Evolutionary conservation across 2,797 vertebrate genomes (phyloP).

Genomic region (Gambusia yucatana): DNA sequence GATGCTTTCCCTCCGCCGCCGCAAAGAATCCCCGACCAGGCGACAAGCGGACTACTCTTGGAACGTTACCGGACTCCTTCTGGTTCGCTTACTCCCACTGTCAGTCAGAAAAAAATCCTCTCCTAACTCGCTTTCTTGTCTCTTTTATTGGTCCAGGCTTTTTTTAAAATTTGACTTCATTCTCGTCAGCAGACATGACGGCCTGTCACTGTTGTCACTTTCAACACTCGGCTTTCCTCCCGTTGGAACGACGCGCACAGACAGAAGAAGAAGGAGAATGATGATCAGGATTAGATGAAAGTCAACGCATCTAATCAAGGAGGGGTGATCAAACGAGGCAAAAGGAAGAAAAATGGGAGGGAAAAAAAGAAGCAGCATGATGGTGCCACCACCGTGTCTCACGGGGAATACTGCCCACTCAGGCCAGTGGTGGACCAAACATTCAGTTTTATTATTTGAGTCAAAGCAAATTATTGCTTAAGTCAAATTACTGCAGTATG

Average conservation of each 20-base stretch:
- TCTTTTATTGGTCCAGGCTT: constrained; percentile 9
- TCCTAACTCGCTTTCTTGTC: constrained; percentile 8
- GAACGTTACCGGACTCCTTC: constrained; percentile 1
- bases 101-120: constrained; percentile 24
- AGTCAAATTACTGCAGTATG: too few relatives aligned
- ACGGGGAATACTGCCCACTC: background rate
- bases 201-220: constrained; percentile 55
- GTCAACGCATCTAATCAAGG: background rate
- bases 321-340: constrained; percentile 44
- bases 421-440: too few relatives aligned
- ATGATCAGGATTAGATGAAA: constrained; percentile 45
- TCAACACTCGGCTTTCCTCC: constrained; percentile 37
- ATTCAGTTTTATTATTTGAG: too few relatives aligned
- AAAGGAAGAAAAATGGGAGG: constrained; percentile 17
- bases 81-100: constrained; percentile 23
- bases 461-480: too few relatives aligned
- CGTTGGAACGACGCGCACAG: constrained; percentile 30
- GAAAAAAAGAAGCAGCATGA: background rate
- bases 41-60: constrained; percentile 31
- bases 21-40: constrained; percentile 36
- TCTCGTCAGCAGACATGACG: constrained; percentile 53
- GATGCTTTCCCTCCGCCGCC: constrained; percentile 63
- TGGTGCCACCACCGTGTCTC: background rate
- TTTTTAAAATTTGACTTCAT: constrained; percentile 31
- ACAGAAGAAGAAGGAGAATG: constrained; percentile 16